phyloP scores from a whole-genome alignment of 1,140 invertebrate species.

The Lepidurus arcticus region DNA sequence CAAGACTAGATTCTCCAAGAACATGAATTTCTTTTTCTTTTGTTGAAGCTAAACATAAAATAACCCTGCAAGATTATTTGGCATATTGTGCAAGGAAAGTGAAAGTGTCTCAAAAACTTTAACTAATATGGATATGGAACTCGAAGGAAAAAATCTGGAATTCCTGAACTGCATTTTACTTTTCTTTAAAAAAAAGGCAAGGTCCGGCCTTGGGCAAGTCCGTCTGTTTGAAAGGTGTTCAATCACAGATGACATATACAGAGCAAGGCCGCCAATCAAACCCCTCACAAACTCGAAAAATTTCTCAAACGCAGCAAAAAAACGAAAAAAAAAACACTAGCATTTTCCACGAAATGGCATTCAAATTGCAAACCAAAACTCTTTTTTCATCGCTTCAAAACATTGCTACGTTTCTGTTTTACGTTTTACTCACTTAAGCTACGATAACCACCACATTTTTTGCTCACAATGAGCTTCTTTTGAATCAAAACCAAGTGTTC shows the following conservation, averaged over 20 bases:
- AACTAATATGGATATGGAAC: too few relatives aligned
- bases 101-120: too few relatives aligned
- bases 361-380: not conserved
- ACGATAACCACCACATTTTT: not conserved
- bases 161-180: too few relatives aligned
- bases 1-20: conserved; percentile 18
- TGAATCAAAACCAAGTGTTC: too few relatives aligned
- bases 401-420: not conserved
- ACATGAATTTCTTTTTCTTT: not conserved
- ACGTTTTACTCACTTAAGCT: not conserved
- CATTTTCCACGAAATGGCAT: not conserved
- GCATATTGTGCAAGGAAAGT: too few relatives aligned
- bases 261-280: conserved; percentile 20
- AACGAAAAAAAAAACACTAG: not conserved
- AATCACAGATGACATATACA: conserved; percentile 11
- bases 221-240: conserved; percentile 14
- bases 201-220: conserved; percentile 10
- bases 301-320: not conserved
- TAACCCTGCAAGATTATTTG: not conserved
- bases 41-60: not conserved
- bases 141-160: too few relatives aligned
- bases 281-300: conserved; percentile 6
- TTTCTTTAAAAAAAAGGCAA: not conserved
- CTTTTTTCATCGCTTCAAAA: too few relatives aligned
- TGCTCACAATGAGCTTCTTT: not conserved